Evolutionary conservation across 2,113 vertebrate genomes (phyloP).

Genomic region (Macaca nemestrina): DNA sequence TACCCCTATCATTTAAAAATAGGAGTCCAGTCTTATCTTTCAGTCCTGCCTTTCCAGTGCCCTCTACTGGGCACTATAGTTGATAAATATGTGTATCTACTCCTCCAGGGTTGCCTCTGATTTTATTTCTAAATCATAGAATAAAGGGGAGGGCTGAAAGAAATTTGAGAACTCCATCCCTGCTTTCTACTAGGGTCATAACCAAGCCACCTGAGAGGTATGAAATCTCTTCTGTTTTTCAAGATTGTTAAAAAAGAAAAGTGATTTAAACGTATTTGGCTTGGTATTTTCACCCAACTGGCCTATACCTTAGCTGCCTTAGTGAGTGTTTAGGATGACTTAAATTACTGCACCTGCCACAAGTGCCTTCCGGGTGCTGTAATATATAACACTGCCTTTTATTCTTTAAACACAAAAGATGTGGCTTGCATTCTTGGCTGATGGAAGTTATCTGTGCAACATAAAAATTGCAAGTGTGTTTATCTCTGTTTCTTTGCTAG

Average conservation of each 20-base stretch:
- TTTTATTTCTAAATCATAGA: background rate
- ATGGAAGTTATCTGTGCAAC: slow-evolving; percentile 72
- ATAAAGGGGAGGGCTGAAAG: background rate
- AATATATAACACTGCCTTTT: background rate
- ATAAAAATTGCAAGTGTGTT: slow-evolving; percentile 71
- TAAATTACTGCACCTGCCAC: slow-evolving; percentile 28
- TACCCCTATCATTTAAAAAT: background rate
- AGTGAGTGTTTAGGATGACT: background rate
- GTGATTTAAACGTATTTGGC: background rate
- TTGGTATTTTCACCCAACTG: slow-evolving; percentile 11
- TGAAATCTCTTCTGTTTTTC: slow-evolving; percentile 42
- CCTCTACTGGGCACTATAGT: slow-evolving; percentile 42
- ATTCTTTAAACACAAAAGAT: slow-evolving; percentile 35
- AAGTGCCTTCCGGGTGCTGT: background rate
- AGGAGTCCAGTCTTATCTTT: background rate
- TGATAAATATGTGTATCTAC: background rate
- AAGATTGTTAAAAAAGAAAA: slow-evolving; percentile 35
- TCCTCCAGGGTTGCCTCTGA: background rate
- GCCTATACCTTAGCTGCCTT: background rate
- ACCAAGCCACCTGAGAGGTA: background rate
- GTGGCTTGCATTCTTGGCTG: slow-evolving; percentile 56
- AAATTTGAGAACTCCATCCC: slow-evolving; percentile 26
- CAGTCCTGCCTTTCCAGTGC: slow-evolving; percentile 41
- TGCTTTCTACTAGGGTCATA: background rate
- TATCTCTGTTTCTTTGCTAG: slow-evolving; percentile 64